A percentile compares a stretch with the other conserved stretches of the same genome.
Evolutionary conservation across 37 sponge, comb jelly and placozoan genomes (phyloP).

Genomic region (Aphrocallistes beatrix): DNA sequence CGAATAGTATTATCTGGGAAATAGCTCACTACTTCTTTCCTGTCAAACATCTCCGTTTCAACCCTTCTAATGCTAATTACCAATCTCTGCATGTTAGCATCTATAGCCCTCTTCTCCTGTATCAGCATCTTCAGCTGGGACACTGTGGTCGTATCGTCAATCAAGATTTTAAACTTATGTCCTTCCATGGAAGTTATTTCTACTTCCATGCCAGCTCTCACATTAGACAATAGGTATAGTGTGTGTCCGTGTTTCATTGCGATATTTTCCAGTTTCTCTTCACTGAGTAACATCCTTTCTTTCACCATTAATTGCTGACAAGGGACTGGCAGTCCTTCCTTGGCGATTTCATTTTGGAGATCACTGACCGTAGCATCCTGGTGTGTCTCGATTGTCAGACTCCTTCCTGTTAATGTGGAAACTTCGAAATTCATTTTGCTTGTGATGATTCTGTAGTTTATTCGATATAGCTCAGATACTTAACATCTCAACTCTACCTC

Average conservation of each 20-base stretch:
- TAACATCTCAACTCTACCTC: too few relatives aligned
- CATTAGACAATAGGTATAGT: background rate
- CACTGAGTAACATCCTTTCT: background rate
- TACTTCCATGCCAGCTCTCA: background rate
- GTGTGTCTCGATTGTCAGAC: background rate
- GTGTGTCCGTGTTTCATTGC: background rate
- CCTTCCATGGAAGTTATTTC: background rate
- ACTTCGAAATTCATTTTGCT: conserved; percentile 1
- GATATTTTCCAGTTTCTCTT: background rate
- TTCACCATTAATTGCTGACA: background rate
- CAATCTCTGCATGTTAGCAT: background rate
- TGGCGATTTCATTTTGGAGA: background rate
- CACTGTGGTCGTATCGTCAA: background rate
- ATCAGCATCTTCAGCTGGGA: background rate
- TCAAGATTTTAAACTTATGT: background rate
- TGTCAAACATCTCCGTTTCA: background rate
- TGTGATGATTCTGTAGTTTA: too few relatives aligned
- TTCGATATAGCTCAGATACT: too few relatives aligned
- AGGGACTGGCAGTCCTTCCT: background rate
- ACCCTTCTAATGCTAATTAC: background rate
- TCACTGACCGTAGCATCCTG: background rate
- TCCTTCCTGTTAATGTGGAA: background rate
- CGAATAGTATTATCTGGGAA: too few relatives aligned
- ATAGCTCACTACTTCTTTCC: background rate
- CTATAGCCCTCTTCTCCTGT: background rate